Evolutionary conservation across 2,797 vertebrate genomes (phyloP).

Genomic region (Zenarchopterus dispar): DNA sequence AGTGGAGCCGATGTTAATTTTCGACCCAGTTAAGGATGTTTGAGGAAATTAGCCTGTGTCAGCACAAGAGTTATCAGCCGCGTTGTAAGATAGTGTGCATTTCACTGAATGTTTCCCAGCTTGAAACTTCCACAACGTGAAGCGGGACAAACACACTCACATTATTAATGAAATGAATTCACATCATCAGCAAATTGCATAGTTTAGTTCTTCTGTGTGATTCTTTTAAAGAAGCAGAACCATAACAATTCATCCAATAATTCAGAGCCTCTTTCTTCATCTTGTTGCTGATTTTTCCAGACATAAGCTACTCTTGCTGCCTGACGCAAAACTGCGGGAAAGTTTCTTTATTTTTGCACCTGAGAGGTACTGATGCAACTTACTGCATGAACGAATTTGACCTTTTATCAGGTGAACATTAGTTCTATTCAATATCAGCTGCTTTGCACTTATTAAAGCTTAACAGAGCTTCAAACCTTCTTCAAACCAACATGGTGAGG

Average conservation of each 20-base stretch:
- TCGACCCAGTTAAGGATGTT: conserved; percentile 61
- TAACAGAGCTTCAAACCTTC: conserved; percentile 14
- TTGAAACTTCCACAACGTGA: conserved; percentile 36
- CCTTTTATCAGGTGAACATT: conserved; percentile 40
- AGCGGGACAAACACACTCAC: conserved; percentile 48
- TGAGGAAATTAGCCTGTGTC: conserved; percentile 70
- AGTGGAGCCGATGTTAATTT: conserved; percentile 63
- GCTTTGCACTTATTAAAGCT: conserved; percentile 25
- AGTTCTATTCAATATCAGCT: background rate
- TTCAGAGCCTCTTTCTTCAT: conserved; percentile 18
- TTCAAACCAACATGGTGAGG: background rate
- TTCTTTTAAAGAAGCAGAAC: conserved; percentile 43
- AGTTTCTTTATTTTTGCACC: conserved; percentile 37
- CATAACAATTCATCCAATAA: conserved; percentile 43
- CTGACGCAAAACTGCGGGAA: too few relatives aligned
- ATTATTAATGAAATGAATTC: conserved; percentile 63
- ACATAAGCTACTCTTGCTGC: conserved; percentile 30
- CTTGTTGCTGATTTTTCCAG: conserved; percentile 45
- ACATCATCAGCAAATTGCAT: conserved; percentile 66
- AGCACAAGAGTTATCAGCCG: conserved; percentile 67
- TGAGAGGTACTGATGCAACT: conserved; percentile 56
- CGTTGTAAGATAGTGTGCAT: conserved; percentile 42
- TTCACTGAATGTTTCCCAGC: conserved; percentile 33
- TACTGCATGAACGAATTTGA: conserved; percentile 44
- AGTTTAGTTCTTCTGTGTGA: conserved; percentile 40